phyloP scores from a whole-genome alignment of 2,113 vertebrate species.

The Parus major region DNA sequence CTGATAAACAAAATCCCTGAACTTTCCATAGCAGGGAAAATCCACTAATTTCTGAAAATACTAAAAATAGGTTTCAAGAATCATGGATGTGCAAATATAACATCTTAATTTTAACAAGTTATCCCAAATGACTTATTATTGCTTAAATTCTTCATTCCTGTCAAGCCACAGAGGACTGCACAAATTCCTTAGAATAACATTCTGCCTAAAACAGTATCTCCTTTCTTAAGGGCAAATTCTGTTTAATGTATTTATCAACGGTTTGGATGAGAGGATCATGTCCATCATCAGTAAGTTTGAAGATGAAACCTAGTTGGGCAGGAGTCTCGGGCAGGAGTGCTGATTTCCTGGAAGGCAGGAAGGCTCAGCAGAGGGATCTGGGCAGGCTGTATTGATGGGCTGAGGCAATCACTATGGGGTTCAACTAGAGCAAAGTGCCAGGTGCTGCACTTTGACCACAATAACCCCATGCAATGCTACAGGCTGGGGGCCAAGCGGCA shows the following conservation, averaged over 20 bases:
- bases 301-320: background rate
- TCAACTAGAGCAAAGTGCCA: background rate
- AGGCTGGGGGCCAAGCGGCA: background rate
- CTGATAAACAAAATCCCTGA: background rate
- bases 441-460: background rate
- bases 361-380: background rate
- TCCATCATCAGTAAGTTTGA: background rate
- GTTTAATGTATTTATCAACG: background rate
- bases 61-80: background rate
- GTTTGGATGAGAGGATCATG: rapidly evolving
- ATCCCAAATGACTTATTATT: background rate
- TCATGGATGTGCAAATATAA: background rate
- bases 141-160: background rate
- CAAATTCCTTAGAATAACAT: background rate
- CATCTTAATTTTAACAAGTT: background rate
- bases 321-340: background rate
- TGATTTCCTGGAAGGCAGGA: background rate
- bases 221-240: background rate
- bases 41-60: background rate
- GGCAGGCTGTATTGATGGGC: background rate
- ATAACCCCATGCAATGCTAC: rapidly evolving
- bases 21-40: background rate
- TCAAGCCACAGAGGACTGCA: background rate
- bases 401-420: background rate
- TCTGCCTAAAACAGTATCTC: background rate